A percentile compares a stretch with the other conserved stretches of the same genome.
phyloP scores from a whole-genome alignment of 2,888 invertebrate species.

The Clivina fossor region DNA sequence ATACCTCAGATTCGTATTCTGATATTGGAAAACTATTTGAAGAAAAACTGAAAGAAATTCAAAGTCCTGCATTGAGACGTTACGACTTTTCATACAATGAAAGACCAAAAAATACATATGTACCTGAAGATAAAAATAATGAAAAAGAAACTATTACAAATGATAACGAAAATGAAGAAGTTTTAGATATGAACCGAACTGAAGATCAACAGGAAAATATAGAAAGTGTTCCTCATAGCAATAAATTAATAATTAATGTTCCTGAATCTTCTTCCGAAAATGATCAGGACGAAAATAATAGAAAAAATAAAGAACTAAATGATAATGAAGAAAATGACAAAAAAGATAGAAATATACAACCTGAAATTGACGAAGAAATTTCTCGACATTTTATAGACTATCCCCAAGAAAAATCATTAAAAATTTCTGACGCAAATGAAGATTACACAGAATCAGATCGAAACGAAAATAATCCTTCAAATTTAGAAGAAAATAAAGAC shows the following conservation, averaged over 20 bases:
- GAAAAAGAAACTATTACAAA: conserved; percentile 48
- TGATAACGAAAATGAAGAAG: conserved; percentile 40
- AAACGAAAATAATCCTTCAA: no score
- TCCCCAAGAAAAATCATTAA: no score
- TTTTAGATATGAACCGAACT: conserved; percentile 27
- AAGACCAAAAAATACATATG: not conserved
- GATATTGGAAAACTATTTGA: conserved; percentile 17
- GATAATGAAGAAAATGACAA: conserved; percentile 40
- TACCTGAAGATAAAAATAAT: conserved; percentile 50
- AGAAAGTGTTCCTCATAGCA: conserved; percentile 20
- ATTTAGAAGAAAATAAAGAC: conserved; percentile 42
- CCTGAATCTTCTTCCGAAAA: conserved; percentile 28
- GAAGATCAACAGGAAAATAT: conserved; percentile 36
- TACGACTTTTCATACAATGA: no score
- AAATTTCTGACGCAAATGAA: no score
- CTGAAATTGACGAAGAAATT: no score
- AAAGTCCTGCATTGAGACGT: not conserved
- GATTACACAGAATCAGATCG: no score
- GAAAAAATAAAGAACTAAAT: conserved; percentile 36
- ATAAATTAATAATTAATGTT: conserved; percentile 33
- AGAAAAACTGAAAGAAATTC: conserved; percentile 4
- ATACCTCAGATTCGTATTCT: not conserved
- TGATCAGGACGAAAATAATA: conserved; percentile 39
- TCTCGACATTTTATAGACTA: no score
- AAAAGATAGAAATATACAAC: no score